These are phyloP conservation scores for Trichogramma pretiosum DNA, from an alignment of 1,140 invertebrate species.

Conservation along the genomic window DNA sequence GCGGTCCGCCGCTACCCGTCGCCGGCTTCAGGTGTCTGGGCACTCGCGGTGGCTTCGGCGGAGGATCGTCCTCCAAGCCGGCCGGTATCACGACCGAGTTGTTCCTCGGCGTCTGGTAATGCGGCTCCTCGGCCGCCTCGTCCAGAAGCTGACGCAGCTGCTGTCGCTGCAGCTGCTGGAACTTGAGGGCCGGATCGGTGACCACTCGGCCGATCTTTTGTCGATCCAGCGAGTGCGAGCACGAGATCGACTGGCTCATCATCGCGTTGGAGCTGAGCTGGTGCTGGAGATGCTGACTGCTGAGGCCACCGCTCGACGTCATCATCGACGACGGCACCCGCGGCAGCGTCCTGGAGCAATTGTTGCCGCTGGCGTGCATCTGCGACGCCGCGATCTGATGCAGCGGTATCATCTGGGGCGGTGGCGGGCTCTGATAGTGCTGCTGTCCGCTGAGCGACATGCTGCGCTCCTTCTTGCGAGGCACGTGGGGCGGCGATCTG, in stretches of 20 bases:
- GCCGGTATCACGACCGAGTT: constrained; percentile 13
- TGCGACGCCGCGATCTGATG: constrained; percentile 15
- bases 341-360: constrained; percentile 36
- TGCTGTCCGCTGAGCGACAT: constrained; percentile 36
- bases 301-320: constrained; percentile 12
- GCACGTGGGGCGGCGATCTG: constrained; percentile 34
- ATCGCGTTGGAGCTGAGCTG: too few species aligned
- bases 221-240: constrained; percentile 37
- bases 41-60: constrained; percentile 63
- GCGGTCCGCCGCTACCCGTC: background rate
- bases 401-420: constrained; percentile 6
- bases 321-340: constrained; percentile 27
- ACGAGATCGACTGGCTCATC: constrained; percentile 36
- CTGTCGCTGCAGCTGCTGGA: constrained; percentile 27
- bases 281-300: constrained; percentile 8
- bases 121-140: constrained; percentile 19
- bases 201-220: constrained; percentile 41
- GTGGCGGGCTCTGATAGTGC: constrained; percentile 24
- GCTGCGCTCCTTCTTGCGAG: constrained; percentile 38
- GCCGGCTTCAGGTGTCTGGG: constrained; percentile 33
- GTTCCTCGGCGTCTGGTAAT: constrained; percentile 26
- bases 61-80: constrained; percentile 44
- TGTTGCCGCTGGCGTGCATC: constrained; percentile 18
- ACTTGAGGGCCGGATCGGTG: constrained; percentile 36
- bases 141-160: constrained; percentile 6